phyloP scores from a whole-genome alignment of 2,113 vertebrate species.

The Australoheros scitulus region DNA sequence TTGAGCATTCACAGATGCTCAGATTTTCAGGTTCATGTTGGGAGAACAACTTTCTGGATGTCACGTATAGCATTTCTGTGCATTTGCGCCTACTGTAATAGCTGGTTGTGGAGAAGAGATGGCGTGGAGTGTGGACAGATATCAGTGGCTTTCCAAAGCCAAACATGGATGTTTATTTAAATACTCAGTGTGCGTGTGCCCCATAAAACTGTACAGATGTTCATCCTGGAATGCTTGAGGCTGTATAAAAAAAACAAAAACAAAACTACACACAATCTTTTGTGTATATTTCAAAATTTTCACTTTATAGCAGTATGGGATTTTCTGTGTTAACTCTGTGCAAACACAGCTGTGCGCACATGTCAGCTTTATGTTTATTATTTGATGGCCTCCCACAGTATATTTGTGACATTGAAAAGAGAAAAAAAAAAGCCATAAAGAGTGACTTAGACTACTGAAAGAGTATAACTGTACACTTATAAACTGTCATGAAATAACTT shows the following conservation, averaged over 20 bases:
- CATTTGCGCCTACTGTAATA: slow-evolving; percentile 16
- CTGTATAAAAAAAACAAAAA: neutral
- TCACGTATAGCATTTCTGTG: neutral
- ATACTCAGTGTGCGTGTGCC: neutral
- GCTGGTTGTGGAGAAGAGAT: slow-evolving; percentile 21
- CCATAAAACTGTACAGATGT: slow-evolving; percentile 39
- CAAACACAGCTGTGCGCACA: slow-evolving; percentile 41
- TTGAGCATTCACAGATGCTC: neutral
- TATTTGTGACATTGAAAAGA: slow-evolving; percentile 15
- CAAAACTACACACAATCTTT: slow-evolving; percentile 7
- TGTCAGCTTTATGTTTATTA: slow-evolving; percentile 20
- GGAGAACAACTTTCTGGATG: slow-evolving; percentile 1
- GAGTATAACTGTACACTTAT: neutral
- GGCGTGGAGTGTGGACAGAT: slow-evolving; percentile 12
- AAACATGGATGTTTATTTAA: slow-evolving; percentile 39
- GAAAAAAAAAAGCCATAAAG: slow-evolving; percentile 57
- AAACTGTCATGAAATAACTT: neutral
- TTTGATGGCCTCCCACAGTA: slow-evolving; percentile 29
- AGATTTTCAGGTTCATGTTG: neutral
- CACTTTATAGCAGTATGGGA: slow-evolving; percentile 39
- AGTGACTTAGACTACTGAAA: slow-evolving; percentile 38
- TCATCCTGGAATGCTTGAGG: slow-evolving; percentile 68
- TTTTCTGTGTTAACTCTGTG: slow-evolving; percentile 47
- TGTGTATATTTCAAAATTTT: slow-evolving; percentile 42
- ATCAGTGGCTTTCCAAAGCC: slow-evolving; percentile 18